phyloP scores from a whole-genome alignment of 2,888 invertebrate genomes.

The Amphipoea oculea region DNA sequence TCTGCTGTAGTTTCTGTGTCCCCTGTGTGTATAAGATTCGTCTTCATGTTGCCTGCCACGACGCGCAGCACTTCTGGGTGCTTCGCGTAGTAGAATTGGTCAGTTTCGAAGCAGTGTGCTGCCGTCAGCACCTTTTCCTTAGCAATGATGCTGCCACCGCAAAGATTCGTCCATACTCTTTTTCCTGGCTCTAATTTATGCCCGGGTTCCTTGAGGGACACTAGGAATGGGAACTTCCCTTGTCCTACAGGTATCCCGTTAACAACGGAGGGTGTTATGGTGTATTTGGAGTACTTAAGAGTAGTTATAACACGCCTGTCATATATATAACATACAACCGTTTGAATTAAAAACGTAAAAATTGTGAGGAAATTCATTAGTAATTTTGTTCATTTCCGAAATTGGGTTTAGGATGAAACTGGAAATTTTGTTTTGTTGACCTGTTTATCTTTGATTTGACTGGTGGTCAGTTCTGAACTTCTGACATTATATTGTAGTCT shows the following conservation, averaged over 20 bases:
- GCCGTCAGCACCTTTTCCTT: slow-evolving; percentile 76
- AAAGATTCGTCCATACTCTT: slow-evolving; percentile 76
- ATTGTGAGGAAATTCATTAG: slow-evolving; percentile 68
- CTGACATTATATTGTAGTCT: slow-evolving; percentile 3
- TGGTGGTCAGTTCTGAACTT: background rate
- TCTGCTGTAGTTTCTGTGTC: slow-evolving; percentile 60
- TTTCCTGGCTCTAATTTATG: slow-evolving; percentile 37
- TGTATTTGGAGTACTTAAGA: slow-evolving; percentile 74
- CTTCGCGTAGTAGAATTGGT: slow-evolving; percentile 71
- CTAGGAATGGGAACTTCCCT: slow-evolving; percentile 78
- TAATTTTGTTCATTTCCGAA: slow-evolving; percentile 60
- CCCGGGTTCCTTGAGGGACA: slow-evolving; percentile 77
- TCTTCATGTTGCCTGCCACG: slow-evolving; percentile 76
- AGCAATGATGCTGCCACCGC: slow-evolving; percentile 81
- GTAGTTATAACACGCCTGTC: slow-evolving; percentile 79
- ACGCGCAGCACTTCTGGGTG: slow-evolving; percentile 68
- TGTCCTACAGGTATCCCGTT: slow-evolving; percentile 72
- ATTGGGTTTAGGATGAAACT: background rate
- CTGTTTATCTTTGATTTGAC: background rate
- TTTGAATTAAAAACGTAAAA: slow-evolving; percentile 56
- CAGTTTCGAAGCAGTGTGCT: slow-evolving; percentile 82
- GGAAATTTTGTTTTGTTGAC: slow-evolving; percentile 14
- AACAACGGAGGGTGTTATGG: slow-evolving; percentile 74
- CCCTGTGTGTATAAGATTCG: slow-evolving; percentile 69
- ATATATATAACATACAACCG: slow-evolving; percentile 45